These are phyloP conservation scores for Eubasilissa regina DNA, from an alignment of 1,140 invertebrate genomes.

Conservation along the genomic window DNA sequence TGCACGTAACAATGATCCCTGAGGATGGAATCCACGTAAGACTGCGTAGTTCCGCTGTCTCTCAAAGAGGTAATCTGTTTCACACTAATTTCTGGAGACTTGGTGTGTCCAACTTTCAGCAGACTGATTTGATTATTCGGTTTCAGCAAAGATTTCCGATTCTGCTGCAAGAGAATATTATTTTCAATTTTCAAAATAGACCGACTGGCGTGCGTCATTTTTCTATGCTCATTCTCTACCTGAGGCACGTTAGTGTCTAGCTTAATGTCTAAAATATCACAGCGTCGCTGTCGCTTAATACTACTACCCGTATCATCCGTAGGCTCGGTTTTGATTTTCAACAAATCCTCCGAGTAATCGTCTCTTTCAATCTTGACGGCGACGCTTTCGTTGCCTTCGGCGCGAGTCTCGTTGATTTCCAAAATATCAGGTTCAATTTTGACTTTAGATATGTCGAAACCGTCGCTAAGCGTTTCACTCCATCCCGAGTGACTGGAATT, in stretches of 20 bases:
- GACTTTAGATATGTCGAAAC: conserved; percentile 27
- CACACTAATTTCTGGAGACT: neutral
- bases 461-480: conserved; percentile 1
- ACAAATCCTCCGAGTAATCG: neutral
- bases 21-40: conserved; percentile 9
- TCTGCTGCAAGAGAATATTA: neutral
- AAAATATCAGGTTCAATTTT: conserved; percentile 19
- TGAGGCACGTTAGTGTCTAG: neutral
- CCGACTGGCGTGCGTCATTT: conserved; percentile 11
- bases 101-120: neutral
- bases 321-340: conserved; percentile 33
- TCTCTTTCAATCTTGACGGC: conserved; percentile 19
- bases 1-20: conserved; percentile 39
- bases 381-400: neutral
- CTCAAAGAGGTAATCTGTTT: neutral
- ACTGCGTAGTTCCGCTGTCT: neutral
- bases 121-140: conserved; percentile 7
- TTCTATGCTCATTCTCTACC: conserved; percentile 26
- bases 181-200: conserved; percentile 11
- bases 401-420: conserved; percentile 20
- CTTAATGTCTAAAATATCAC: conserved; percentile 5
- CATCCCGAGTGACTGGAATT: neutral
- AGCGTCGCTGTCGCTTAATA: neutral
- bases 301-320: neutral
- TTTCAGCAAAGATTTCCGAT: conserved; percentile 27